Conservation (phyloP, 1,140 invertebrate species). For the Rhyacophila brunnea region DNA sequence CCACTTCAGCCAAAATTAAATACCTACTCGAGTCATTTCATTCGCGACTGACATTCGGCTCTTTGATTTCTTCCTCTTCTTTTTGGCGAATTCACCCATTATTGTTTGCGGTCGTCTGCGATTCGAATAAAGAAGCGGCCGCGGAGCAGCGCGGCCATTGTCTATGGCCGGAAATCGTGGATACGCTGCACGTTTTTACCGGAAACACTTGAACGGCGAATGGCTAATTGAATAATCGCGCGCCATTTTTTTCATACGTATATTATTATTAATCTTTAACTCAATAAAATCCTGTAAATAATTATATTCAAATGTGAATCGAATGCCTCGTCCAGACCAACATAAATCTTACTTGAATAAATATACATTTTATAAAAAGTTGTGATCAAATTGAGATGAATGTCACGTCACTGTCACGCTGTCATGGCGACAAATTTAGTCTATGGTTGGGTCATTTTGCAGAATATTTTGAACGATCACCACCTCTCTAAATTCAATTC, state of each 20-base stretch:
- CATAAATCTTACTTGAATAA: too few species aligned
- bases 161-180: conserved; percentile 19
- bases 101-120: not conserved
- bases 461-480: too few species aligned
- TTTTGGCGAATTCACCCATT: not conserved
- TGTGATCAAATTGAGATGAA: too few species aligned
- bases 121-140: conserved; percentile 7
- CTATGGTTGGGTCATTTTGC: too few species aligned
- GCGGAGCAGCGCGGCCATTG: conserved; percentile 9
- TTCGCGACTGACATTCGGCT: not conserved
- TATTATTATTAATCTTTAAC: not conserved
- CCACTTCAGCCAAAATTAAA: not conserved
- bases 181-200: conserved; percentile 11
- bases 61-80: conserved; percentile 1
- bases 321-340: too few species aligned
- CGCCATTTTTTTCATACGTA: conserved; percentile 7
- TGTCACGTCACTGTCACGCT: too few species aligned
- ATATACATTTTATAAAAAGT: too few species aligned
- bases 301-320: too few species aligned
- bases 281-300: too few species aligned
- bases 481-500: too few species aligned
- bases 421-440: too few species aligned
- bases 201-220: conserved; percentile 10
- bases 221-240: conserved; percentile 28
- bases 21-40: conserved; percentile 1